Conservation (phyloP, 2,797 vertebrate species). For the Harpagifer antarcticus region DNA sequence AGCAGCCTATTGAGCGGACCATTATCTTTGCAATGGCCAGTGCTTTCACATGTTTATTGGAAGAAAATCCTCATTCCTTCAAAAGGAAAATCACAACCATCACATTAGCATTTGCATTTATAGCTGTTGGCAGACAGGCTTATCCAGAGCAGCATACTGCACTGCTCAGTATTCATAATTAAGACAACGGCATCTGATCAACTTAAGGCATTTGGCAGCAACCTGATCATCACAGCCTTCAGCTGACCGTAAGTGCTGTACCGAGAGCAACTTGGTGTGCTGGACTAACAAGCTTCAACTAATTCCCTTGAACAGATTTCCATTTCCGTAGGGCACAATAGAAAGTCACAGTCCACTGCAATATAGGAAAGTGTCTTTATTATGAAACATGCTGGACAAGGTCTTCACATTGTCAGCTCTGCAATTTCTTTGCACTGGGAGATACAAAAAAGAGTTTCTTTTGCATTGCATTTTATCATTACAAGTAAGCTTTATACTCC, state of each 20-base stretch:
- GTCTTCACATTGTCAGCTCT: constrained; percentile 9
- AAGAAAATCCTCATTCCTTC: constrained; percentile 15
- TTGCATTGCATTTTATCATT: constrained; percentile 16
- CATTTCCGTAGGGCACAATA: constrained; percentile 34
- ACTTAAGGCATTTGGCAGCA: constrained; percentile 40
- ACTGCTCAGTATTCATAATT: constrained; percentile 38
- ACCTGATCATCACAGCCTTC: constrained; percentile 26
- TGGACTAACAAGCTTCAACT: constrained; percentile 36
- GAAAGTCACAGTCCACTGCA: constrained; percentile 19
- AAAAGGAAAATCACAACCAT: constrained; percentile 1
- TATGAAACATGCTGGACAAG: constrained; percentile 9
- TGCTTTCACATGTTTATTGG: constrained; percentile 12
- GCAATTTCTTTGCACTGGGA: constrained; percentile 22
- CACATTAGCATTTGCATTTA: constrained; percentile 29
- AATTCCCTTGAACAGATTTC: constrained; percentile 37
- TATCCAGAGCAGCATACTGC: constrained; percentile 7
- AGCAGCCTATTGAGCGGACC: neutral
- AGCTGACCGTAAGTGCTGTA: constrained; percentile 15
- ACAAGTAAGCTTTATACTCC: constrained; percentile 25
- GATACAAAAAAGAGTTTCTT: neutral
- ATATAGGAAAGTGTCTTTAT: constrained; percentile 14
- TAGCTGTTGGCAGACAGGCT: constrained; percentile 29
- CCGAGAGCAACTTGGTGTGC: constrained; percentile 17
- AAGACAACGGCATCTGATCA: constrained; percentile 37
- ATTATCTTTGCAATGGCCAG: constrained; percentile 16